phyloP scores from a whole-genome alignment of 35 echinoderm and acorn worm genomes.

The Stichopus chloronotus region DNA sequence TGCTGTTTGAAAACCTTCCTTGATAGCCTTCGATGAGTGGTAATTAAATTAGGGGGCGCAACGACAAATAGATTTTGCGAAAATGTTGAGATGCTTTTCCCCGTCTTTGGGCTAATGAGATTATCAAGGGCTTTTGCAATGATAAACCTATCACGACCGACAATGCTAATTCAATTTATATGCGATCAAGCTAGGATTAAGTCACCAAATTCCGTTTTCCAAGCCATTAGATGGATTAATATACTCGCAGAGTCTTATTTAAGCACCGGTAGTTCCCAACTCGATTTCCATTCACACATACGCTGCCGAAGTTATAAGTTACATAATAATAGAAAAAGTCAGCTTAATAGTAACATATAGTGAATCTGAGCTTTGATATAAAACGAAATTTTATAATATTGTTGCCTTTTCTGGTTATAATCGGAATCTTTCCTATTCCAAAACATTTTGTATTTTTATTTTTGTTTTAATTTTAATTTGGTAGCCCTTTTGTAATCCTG shows the following conservation, averaged over 20 bases:
- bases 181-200: constrained; percentile 55
- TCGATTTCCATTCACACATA: constrained; percentile 25
- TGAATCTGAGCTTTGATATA: not conserved
- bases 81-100: constrained; percentile 54
- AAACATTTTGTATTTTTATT: too few relatives aligned
- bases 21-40: constrained; percentile 49
- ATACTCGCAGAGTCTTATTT: constrained; percentile 42
- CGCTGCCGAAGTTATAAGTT: not conserved
- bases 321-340: not conserved
- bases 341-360: not conserved
- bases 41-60: constrained; percentile 63
- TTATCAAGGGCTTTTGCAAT: constrained; percentile 49
- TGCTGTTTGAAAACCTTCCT: constrained; percentile 35
- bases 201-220: constrained; percentile 69
- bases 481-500: too few relatives aligned
- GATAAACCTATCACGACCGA: constrained; percentile 59
- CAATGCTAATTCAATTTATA: constrained; percentile 66
- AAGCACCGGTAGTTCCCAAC: constrained; percentile 14
- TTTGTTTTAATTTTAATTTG: too few relatives aligned
- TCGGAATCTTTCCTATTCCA: too few relatives aligned
- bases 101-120: constrained; percentile 42
- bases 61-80: constrained; percentile 69
- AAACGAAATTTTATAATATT: not conserved
- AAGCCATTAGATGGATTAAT: constrained; percentile 63
- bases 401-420: too few relatives aligned